phyloP scores from a whole-genome alignment of 2,113 vertebrate genomes.

The Podarcis cretensis region DNA sequence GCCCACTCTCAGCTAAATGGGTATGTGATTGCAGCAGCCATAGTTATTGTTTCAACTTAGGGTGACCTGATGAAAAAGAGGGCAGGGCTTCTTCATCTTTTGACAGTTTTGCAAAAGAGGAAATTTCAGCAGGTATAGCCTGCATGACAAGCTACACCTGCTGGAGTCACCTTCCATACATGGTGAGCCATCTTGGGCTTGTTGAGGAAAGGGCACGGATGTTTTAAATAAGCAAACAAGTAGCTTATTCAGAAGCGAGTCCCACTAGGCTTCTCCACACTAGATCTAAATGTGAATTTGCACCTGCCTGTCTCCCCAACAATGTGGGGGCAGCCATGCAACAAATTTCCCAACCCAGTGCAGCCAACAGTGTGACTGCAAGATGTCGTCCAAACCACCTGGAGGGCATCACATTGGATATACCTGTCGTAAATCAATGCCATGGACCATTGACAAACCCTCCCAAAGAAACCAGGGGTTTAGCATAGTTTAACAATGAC shows the following conservation, averaged over 20 bases:
- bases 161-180: background rate
- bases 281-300: too few species aligned
- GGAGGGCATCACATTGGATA: too few species aligned
- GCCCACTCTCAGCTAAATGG: too few species aligned
- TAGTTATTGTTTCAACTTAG: background rate
- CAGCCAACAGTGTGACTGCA: too few species aligned
- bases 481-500: background rate
- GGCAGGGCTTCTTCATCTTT: too few species aligned
- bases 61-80: background rate
- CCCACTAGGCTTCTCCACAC: background rate
- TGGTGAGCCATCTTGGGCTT: background rate
- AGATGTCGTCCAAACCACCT: too few species aligned
- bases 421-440: background rate
- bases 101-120: too few species aligned
- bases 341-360: too few species aligned
- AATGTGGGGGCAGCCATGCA: too few species aligned
- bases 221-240: background rate
- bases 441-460: background rate
- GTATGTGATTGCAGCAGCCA: background rate
- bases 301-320: too few species aligned
- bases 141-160: background rate
- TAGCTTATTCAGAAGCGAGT: background rate
- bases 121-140: background rate
- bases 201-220: background rate
- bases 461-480: background rate